These are phyloP conservation scores for Huso huso DNA, from an alignment of 2,797 vertebrate species.

Conservation along the genomic window DNA sequence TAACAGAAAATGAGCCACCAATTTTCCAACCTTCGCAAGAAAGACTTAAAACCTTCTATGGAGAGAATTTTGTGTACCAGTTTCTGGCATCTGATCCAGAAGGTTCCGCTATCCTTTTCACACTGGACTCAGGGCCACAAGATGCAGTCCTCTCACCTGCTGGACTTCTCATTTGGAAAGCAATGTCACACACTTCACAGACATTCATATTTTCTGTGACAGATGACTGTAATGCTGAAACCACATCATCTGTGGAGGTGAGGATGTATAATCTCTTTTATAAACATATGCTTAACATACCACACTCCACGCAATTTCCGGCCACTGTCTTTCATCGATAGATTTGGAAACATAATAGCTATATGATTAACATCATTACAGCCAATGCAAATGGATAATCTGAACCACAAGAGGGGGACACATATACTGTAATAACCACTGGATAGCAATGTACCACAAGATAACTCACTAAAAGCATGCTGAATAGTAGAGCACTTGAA, in stretches of 20 bases:
- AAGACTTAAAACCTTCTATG: constrained; percentile 63
- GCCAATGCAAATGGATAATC: neutral
- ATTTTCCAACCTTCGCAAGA: constrained; percentile 51
- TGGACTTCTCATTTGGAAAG: constrained; percentile 76
- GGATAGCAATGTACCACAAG: too few relatives aligned
- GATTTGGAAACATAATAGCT: too few relatives aligned
- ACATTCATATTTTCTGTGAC: constrained; percentile 57
- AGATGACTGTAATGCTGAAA: constrained; percentile 70
- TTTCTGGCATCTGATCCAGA: constrained; percentile 74
- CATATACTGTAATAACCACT: neutral
- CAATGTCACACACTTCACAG: constrained; percentile 36
- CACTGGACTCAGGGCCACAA: constrained; percentile 62
- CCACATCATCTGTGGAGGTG: constrained; percentile 59
- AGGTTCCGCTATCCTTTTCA: constrained; percentile 67
- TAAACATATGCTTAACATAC: too few relatives aligned
- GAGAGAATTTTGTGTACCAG: constrained; percentile 76
- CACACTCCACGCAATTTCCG: too few relatives aligned
- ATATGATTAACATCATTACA: too few relatives aligned
- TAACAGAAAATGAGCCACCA: constrained; percentile 74
- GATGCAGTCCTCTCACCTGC: constrained; percentile 66
- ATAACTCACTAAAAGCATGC: too few relatives aligned
- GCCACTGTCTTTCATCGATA: too few relatives aligned
- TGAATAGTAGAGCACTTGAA: too few relatives aligned
- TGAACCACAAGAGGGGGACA: constrained; percentile 42
- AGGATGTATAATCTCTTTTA: constrained; percentile 13